These are phyloP conservation scores for Aplysina aerophoba DNA, from an alignment of 37 sponge, comb jelly and placozoan genomes.

Conservation along the genomic window DNA sequence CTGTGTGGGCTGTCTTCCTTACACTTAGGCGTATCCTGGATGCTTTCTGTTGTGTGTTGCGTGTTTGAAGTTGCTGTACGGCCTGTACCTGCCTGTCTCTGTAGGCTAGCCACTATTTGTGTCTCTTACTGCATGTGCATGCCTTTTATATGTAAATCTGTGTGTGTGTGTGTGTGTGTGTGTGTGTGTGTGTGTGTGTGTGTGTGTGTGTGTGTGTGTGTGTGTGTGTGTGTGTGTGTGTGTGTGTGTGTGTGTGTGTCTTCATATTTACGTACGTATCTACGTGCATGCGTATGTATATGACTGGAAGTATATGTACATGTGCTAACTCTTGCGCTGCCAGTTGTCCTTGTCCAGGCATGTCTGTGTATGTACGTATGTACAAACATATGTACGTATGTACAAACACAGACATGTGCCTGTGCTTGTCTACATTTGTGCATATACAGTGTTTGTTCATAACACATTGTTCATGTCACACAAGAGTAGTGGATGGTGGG, in stretches of 20 bases:
- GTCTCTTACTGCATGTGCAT: no score
- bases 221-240: constrained; percentile 28
- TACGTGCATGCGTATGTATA: not conserved
- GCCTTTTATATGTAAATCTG: no score
- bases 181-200: no score
- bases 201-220: not conserved
- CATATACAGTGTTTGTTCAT: not conserved
- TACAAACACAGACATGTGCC: not conserved
- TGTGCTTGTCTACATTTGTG: not conserved
- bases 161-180: no score
- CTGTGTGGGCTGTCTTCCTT: no score
- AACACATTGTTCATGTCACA: not conserved
- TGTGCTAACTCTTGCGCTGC: not conserved
- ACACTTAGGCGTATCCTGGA: no score
- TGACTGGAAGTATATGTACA: not conserved
- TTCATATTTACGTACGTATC: not conserved
- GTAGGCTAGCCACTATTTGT: no score
- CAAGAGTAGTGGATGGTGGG: no score
- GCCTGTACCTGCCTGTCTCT: no score
- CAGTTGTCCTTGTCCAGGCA: no score
- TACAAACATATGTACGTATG: not conserved
- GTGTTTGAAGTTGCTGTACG: no score
- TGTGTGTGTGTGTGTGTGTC: constrained; percentile 20
- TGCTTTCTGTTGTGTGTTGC: no score
- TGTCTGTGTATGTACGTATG: not conserved